A percentile compares a stretch with the other conserved stretches of the same genome.
phyloP scores from a whole-genome alignment of 2,888 invertebrate species.

The Eulithis testata region DNA sequence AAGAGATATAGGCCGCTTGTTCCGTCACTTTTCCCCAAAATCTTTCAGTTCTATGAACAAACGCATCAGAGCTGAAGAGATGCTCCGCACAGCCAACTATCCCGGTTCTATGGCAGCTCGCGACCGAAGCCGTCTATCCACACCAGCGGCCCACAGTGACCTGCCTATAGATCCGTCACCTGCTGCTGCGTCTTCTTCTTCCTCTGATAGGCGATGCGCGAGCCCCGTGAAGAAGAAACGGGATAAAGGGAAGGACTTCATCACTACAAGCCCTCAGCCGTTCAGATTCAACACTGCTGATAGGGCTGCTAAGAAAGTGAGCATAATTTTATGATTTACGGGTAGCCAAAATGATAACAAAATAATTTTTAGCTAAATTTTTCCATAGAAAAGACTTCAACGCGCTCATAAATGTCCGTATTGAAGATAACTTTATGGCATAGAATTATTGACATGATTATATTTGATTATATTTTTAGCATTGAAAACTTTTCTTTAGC shows the following conservation, averaged over 20 bases:
- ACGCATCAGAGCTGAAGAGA: conserved; percentile 88
- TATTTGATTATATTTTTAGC: no score
- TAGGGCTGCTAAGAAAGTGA: conserved; percentile 73
- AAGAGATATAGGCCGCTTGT: no score
- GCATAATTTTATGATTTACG: conserved; percentile 7
- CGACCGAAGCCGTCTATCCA: conserved; percentile 79
- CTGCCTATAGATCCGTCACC: conserved; percentile 77
- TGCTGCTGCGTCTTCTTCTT: conserved; percentile 62
- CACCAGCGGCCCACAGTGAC: conserved; percentile 78
- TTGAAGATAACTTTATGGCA: no score
- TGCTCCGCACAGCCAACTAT: conserved; percentile 86
- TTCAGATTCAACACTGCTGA: conserved; percentile 82
- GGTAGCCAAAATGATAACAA: no score
- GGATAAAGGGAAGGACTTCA: conserved; percentile 69
- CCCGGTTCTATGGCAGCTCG: conserved; percentile 89
- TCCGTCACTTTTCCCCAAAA: neutral
- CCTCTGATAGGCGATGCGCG: conserved; percentile 62
- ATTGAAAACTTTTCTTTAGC: no score
- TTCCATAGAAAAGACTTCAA: no score
- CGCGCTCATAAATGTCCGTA: no score
- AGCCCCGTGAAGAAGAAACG: conserved; percentile 72
- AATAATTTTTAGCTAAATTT: no score
- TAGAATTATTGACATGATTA: no score
- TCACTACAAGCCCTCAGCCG: conserved; percentile 81
- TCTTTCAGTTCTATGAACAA: conserved; percentile 84